Evolutionary conservation across 2,888 invertebrate genomes (phyloP), one percentile per base, ranked within the genome.

Genomic region (Euzophera pinguis): DNA sequence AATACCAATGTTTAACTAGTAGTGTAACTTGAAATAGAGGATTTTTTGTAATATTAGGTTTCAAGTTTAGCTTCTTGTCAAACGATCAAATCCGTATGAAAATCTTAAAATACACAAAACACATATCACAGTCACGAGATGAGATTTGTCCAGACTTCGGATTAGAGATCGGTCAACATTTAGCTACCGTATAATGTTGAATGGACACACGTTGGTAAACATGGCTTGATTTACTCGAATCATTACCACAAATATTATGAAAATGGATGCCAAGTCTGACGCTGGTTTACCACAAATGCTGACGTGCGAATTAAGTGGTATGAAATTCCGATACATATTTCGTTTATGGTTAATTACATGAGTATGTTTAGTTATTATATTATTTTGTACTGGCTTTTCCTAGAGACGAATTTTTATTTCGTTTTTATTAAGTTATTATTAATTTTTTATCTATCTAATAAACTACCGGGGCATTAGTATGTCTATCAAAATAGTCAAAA

Each of bases 181-280:
- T 45, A 32, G 32, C 34, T 43, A 45, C 14, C 34, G 32, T 32
- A 45, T 32, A 45, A 45, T 45, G 32, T 14, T 34, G 32, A 34
- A 32, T 45, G 45, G 16, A 45, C 32, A 32, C 34, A 45, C 32
- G 45, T 1, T 32, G 32, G 32, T 45, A 45, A 32, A 45, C 32
- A 45, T 32, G 5, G 32, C 32, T 16, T 45, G 32, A 45, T 45
- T 34, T 14, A 45, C 45, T 34, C 32, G 12, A 45, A 14, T 45
- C 10, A 45, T 45, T 14, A 32, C 45, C 34, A 16, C 45, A 32
- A 45, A 45, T 45, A 32, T 45, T 45, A 45, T 45, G 45, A 45
- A 32, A 45, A 45, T 8, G 32, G 45, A 14, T 45, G 45, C 32
- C 45, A 45, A 45, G 32, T 32, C 32, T 45, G 32, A 13, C 5